Base-by-base conservation (phyloP, 2,113 vertebrate genomes). In the Austrofundulus limnaeus region DNA sequence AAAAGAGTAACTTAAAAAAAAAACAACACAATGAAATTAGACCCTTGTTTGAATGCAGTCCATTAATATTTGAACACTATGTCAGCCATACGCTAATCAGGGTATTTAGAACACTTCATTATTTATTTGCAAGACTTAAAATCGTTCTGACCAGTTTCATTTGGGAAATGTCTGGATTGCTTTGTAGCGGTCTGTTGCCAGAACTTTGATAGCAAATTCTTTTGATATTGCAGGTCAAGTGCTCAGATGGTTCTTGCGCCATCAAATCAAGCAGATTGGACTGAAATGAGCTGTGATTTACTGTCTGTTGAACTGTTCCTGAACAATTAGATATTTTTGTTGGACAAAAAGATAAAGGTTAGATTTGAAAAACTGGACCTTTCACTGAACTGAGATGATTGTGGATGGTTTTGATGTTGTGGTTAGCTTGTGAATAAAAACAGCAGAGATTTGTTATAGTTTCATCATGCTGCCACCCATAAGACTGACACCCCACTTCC, bases 401-500 rank as follows among this genome's bases (percentile, higher is more conserved):
- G 19, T 55, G 6, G 9, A 10, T 17, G 53, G 34, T 41, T 41
- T 41, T 56, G 11, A 16, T 56, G 15, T 41, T 54, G 14, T 10
- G 50, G 17, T 25, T 19, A 38, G 14, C 12, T 15, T 11, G 16
- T 47, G 9, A 41, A 62, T n/a, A 24, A 2, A 20, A 24, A 46
- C 3, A 43, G 14, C 19, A 23, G 23, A 25, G 19, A 31, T 61
- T 43, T 20, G 24, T 17, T 7, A 63, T 53, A 7, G 9, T 55
- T 37, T 23, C 2, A 16, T 78, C 72, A 90, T 15, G 79, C 87
- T 66, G 91, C 92, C 83, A 95, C 90, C 94, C 95, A 96, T 41
- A 96, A 82, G 55, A 95, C 77, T 38, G 93, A 94, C 70, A 95
- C 78, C 25, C 85, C 89, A 21, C 94, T 95, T 75, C 93, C 94